Evolutionary conservation across 2,113 vertebrate species (phyloP).

Genomic region (Stigmatopora nigra): DNA sequence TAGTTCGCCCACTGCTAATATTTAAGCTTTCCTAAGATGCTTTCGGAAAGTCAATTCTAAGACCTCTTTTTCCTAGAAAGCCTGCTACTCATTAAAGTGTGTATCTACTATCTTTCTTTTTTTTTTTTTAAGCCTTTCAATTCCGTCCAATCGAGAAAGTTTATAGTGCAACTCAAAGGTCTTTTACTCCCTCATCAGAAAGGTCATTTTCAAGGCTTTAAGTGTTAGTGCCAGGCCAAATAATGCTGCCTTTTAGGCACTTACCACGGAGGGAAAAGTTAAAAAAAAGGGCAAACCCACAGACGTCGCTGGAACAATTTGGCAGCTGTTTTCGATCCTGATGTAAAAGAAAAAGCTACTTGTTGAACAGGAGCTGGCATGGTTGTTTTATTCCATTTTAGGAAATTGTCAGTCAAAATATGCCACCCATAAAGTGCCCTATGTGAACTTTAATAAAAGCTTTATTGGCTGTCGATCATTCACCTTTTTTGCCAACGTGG

Average conservation of each 20-base stretch:
- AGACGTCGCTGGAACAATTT: constrained; percentile 37
- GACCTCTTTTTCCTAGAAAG: constrained; percentile 35
- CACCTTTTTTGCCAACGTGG: neutral
- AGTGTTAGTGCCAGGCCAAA: constrained; percentile 30
- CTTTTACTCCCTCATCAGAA: constrained; percentile 9
- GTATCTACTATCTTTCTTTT: constrained; percentile 30
- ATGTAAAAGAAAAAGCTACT: constrained; percentile 16
- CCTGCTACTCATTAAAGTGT: constrained; percentile 50
- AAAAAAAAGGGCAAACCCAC: constrained; percentile 31
- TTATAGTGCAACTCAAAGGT: constrained; percentile 13
- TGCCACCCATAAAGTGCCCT: neutral
- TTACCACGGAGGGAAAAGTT: constrained; percentile 12
- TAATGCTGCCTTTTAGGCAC: constrained; percentile 41
- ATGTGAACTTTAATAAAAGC: neutral
- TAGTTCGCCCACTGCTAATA: neutral
- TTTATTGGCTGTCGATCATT: neutral
- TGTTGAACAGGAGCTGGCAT: constrained; percentile 26
- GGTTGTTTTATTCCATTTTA: too few relatives aligned
- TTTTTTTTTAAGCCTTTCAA: constrained; percentile 12
- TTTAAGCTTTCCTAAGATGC: constrained; percentile 8
- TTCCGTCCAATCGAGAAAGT: constrained; percentile 31
- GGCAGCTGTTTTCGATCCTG: constrained; percentile 29
- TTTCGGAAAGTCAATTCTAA: constrained; percentile 16
- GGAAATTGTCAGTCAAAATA: too few relatives aligned
- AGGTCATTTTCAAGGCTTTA: constrained; percentile 25